Evolutionary conservation across 2,113 vertebrate species (phyloP), one percentile per base, ranked within the genome.

Genomic region (Neomonachus schauinslandi): DNA sequence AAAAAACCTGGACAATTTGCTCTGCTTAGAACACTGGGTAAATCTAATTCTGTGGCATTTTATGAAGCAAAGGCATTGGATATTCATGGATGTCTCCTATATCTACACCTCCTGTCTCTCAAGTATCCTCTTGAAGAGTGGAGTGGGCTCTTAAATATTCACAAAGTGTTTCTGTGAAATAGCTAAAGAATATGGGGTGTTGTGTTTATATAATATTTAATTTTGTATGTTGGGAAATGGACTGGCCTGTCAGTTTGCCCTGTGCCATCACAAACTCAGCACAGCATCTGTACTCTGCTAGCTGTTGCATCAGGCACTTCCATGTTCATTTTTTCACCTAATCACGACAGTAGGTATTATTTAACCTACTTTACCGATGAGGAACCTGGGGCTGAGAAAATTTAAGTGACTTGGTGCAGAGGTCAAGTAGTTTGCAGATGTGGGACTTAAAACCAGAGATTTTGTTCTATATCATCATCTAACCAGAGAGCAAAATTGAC

Each of bases 1-100:
- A 80, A 57, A 57, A 55, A 94, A 91, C 26, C 51, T 86, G 85
- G 49, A 65, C 10, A 65, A 26, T 81, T 95, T 91, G 31, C 33
- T 85, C 24, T 89, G 26, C 55, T 90, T 87, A 33, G 28, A 83
- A n/a, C 33, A 83, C 42, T 18, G 5, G 83, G n/a, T 87, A 72
- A 93, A 77, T 96, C 21, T 42, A 92, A 69, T 98, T 97, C 65
- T 72, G 88, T 96, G 53, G 51, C 39, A 79, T 94, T 92, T 84
- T 95, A 79, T 93, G 86, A 92, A 79, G 76, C 53, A 96, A 94
- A 94, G 28, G 22, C 42, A 8, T 67, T 84, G 61, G 71, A 94
- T 72, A 83, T 85, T 93, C 49, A 72, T 59, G 76, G 49, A 81
- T 92, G 55, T 93, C 46, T 31, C 51, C 24, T 53, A 46, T 57